Evolutionary conservation across 2,888 invertebrate genomes (phyloP), one percentile per base, ranked within the genome.

Genomic region (Sepiola atlantica): DNA sequence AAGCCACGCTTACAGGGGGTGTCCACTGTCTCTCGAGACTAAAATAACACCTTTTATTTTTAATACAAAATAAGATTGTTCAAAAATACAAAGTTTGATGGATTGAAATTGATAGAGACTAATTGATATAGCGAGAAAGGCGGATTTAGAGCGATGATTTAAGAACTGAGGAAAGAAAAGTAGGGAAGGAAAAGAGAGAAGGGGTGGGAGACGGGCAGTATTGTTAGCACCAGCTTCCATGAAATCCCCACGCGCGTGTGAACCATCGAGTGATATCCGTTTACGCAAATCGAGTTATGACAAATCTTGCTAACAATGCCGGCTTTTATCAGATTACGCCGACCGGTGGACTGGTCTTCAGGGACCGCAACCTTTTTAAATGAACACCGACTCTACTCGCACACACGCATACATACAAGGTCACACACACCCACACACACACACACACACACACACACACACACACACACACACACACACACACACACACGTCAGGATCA

Each of bases 231-330:
- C 61, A 61, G 24, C 61, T 61, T 24, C 24, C 61, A 61, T 1
- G 10, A 61, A 24, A 10, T 61, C 61, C 28, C 24, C 28, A n/a
- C n/a, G 77, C n/a, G 10, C 77, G 77, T 77, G 77, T n/a, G n/a
- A 77, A n/a, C 12, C 14, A 77, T 77, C n/a, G n/a, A n/a, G 77
- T n/a, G n/a, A 16, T 77, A 77, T 8, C 10, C n/a, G 77, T n/a
- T 77, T 77, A n/a, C 77, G 77, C 77, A 77, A 77, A 77, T 77
- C 77, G 77, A 77, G n/a, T 77, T 77, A 77, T 77, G 77, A 77
- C 77, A 77, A 16, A 16, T 77, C n/a, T 12, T 77, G 77, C 77
- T 77, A 77, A 77, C 77, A 77, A 77, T n/a, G 77, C n/a, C 16
- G n/a, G n/a, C 77, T n/a, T 77, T 77, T 77, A 77, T n/a, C 77